phyloP scores from a whole-genome alignment of 2,113 vertebrate genomes.

The Carassius auratus region DNA sequence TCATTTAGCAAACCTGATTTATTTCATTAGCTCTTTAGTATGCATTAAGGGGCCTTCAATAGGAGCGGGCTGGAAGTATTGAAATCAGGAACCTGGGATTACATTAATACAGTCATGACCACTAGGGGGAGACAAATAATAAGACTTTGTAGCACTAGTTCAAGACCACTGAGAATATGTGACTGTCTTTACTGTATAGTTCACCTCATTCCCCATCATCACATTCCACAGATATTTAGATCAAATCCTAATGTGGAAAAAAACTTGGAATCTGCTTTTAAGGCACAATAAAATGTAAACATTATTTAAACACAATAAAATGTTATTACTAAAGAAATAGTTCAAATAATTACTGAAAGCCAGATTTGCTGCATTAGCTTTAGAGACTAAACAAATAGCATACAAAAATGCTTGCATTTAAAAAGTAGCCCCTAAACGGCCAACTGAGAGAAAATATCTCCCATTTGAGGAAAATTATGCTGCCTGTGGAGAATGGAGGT shows the following conservation, averaged over 20 bases:
- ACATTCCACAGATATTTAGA: slow-evolving; percentile 28
- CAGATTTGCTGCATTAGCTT: slow-evolving; percentile 1
- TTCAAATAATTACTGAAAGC: not conserved
- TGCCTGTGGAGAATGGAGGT: slow-evolving; percentile 7
- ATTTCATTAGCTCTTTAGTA: not conserved
- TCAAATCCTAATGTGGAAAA: not conserved
- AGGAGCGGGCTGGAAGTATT: too few relatives aligned
- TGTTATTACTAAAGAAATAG: not conserved
- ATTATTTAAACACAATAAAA: not conserved
- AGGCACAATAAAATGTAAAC: not conserved
- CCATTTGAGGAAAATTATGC: not conserved
- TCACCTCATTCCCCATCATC: not conserved
- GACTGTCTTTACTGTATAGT: not conserved
- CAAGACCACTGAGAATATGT: not conserved
- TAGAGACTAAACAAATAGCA: slow-evolving; percentile 35
- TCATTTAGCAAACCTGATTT: not conserved
- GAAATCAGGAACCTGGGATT: not conserved
- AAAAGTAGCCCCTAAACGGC: not conserved
- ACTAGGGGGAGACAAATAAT: slow-evolving; percentile 44
- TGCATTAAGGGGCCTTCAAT: too few relatives aligned
- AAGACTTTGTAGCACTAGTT: not conserved
- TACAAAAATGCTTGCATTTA: slow-evolving; percentile 6
- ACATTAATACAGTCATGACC: not conserved
- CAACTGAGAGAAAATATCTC: not conserved
- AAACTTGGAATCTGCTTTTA: not conserved